Base-by-base conservation (phyloP, 2,797 vertebrate genomes). In the Anabacerthia variegaticeps region DNA sequence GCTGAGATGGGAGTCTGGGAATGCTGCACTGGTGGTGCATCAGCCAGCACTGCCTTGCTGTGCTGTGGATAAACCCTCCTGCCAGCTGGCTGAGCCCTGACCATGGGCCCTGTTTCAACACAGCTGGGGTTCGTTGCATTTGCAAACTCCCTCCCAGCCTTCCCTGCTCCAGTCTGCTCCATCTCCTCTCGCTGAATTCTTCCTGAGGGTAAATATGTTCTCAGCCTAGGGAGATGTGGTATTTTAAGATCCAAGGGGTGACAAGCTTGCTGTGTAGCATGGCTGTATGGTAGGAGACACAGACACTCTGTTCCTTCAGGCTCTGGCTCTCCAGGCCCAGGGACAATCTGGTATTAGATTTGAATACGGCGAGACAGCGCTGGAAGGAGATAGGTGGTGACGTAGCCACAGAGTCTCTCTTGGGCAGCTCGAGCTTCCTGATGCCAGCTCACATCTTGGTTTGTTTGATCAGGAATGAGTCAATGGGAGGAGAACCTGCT, bases 381-480 rank as follows among this genome's bases (percentile, higher is more conserved):
- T 78, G 83, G 83, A 59, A 88, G 85, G 79, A 93, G 89, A 93
- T 66, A 86, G 93, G 86, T 82, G 85, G 85, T 96, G 93, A 92
- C 15, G 3, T 71, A 95, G 94, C 67, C 89, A 54, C 15, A 5
- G 69, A 94, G 93, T 74, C 68, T 96, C 81, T 34, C 61, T 6
- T 46, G 91, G 52, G 82, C 89, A 97, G 93, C 92, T 79, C 2
- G 0, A 86, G 93, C 83, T 95, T 96, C 96, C 96, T 94, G 89
- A 74, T 90, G 95, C 94, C 93, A 96, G 91, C 95, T 97, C 96
- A 95, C 93, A 77, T 96, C 91, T 93, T 92, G 91, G 95, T 95
- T 85, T 96, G 96, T 96, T 97, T 96, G 96, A 97, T 95, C 94
- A 93, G 30, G 26, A 80, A 16, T 96, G 96, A 95, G 88, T 96